phyloP scores from a whole-genome alignment of 1,140 invertebrate genomes.

The Trichogramma pretiosum region DNA sequence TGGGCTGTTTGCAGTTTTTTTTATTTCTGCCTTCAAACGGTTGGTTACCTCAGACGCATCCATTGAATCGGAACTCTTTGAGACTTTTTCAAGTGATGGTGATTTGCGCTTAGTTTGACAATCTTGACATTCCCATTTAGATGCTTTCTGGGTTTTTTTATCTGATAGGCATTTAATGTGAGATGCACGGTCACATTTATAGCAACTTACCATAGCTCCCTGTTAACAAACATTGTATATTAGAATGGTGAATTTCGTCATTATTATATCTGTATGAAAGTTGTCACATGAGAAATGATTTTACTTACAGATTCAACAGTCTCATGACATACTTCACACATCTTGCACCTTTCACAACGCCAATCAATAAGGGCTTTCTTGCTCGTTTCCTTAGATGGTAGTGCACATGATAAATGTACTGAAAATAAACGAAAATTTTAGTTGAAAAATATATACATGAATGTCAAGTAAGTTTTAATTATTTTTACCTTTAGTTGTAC shows the following conservation, averaged over 20 bases:
- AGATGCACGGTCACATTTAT: slow-evolving; percentile 73
- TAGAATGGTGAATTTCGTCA: slow-evolving; percentile 4
- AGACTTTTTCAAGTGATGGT: slow-evolving; percentile 18
- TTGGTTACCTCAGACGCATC: too few species aligned
- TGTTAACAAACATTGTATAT: slow-evolving; percentile 16
- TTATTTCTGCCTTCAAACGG: too few species aligned
- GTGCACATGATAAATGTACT: slow-evolving; percentile 60
- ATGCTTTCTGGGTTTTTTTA: slow-evolving; percentile 36
- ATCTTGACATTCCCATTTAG: slow-evolving; percentile 39
- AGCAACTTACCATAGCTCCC: slow-evolving; percentile 62
- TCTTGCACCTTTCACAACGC: slow-evolving; percentile 67
- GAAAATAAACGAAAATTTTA: slow-evolving; percentile 23
- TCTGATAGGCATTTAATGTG: slow-evolving; percentile 63
- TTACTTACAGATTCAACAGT: slow-evolving; percentile 59
- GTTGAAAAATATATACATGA: slow-evolving; percentile 2
- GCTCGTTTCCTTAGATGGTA: slow-evolving; percentile 53
- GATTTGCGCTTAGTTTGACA: slow-evolving; percentile 32
- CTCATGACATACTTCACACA: slow-evolving; percentile 59
- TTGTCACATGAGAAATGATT: slow-evolving; percentile 7
- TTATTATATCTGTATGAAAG: slow-evolving; percentile 12
- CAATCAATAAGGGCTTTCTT: slow-evolving; percentile 58
- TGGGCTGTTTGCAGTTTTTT: slow-evolving; percentile 21
- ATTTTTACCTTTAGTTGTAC: slow-evolving; percentile 63
- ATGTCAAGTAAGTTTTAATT: slow-evolving; percentile 7
- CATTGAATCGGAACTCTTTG: slow-evolving; percentile 12